These are phyloP conservation scores for Reticulitermes speratus DNA, from an alignment of 1,140 invertebrate species.

Conservation along the genomic window DNA sequence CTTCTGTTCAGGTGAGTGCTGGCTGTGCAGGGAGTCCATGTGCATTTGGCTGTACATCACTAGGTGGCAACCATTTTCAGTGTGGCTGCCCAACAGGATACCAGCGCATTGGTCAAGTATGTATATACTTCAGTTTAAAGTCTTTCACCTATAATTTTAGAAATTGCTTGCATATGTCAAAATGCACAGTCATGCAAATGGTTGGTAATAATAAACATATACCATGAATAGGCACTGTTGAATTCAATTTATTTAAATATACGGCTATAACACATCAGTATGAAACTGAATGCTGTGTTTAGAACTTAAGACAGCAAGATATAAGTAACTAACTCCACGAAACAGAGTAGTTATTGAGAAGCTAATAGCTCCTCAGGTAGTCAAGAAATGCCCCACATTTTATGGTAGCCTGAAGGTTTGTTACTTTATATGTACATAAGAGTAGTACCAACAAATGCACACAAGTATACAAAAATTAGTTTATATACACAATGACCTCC, in stretches of 20 bases:
- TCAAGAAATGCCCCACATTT: no score
- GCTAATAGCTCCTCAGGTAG: no score
- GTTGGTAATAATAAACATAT: neutral
- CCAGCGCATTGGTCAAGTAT: constrained; percentile 66
- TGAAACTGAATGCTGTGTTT: neutral
- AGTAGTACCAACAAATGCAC: no score
- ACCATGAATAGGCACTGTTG: neutral
- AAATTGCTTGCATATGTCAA: constrained; percentile 7
- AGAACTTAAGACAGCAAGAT: no score
- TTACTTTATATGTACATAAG: no score
- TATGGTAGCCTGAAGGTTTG: no score
- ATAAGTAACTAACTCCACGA: no score
- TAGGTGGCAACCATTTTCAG: constrained; percentile 59
- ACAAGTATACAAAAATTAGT: no score
- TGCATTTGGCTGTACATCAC: constrained; percentile 72
- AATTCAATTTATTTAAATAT: neutral
- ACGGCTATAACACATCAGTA: neutral
- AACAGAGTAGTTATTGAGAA: no score
- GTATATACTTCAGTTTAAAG: neutral
- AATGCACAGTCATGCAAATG: neutral
- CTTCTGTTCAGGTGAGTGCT: constrained; percentile 57
- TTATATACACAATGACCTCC: no score
- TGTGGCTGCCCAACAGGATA: constrained; percentile 83
- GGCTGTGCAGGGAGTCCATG: constrained; percentile 70
- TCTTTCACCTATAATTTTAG: neutral